Conservation (phyloP, 1,140 invertebrate genomes). For the Pygmarrhopalites habei region DNA sequence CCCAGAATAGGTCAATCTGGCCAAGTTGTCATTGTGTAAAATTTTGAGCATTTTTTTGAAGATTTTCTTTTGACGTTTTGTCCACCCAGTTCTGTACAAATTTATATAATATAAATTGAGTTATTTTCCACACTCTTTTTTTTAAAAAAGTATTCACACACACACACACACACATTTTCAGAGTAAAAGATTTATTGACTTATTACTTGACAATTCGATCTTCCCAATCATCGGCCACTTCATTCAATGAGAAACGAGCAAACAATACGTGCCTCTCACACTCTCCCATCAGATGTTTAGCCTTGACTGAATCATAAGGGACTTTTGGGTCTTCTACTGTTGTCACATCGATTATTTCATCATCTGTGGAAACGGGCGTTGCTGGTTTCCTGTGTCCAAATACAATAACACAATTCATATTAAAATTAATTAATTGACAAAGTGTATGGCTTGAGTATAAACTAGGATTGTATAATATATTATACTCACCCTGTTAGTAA, state of each 20-base stretch:
- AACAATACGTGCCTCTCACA: conserved; percentile 58
- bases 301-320: conserved; percentile 57
- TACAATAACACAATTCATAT: background rate
- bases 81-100: conserved; percentile 56
- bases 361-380: background rate
- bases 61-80: conserved; percentile 54
- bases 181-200: no score
- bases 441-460: no score
- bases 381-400: no score
- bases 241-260: conserved; percentile 53
- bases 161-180: no score
- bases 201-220: conserved; percentile 58
- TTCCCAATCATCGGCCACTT: conserved; percentile 62
- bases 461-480: no score
- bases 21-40: conserved; percentile 62
- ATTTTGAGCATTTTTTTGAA: conserved; percentile 61
- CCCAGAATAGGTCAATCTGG: conserved; percentile 55
- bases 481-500: no score
- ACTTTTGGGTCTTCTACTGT: conserved; percentile 7
- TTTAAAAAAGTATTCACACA: no score
- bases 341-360: conserved; percentile 26
- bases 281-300: conserved; percentile 62
- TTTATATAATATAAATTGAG: conserved; percentile 2
- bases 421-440: background rate
- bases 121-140: no score